Percentiles rank a stretch among this genome's conserved stretches.
phyloP scores from a whole-genome alignment of 2,113 vertebrate species.

The Chiloscyllium plagiosum region DNA sequence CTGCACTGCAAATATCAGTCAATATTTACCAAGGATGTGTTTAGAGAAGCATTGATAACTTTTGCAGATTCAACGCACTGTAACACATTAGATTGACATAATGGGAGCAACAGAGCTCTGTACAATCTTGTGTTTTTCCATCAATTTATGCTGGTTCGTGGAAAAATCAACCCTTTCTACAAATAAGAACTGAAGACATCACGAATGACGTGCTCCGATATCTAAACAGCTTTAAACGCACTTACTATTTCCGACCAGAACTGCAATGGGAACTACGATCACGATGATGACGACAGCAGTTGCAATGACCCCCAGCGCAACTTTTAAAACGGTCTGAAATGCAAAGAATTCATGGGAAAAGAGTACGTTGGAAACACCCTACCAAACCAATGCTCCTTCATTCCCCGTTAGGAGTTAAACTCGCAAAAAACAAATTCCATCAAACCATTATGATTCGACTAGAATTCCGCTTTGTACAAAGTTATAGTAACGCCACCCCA shows the following conservation, averaged over 20 bases:
- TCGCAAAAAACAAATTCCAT: not conserved
- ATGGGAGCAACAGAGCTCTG: not conserved
- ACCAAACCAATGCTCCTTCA: not conserved
- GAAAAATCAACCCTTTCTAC: not conserved
- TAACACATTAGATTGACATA: conserved; percentile 9
- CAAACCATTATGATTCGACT: not conserved
- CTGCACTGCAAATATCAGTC: not conserved
- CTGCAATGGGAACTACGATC: conserved; percentile 50
- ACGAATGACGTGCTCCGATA: no score
- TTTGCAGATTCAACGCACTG: not conserved
- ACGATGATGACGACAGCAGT: conserved; percentile 57
- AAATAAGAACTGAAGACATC: not conserved
- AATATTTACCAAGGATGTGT: not conserved
- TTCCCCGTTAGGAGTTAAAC: not conserved
- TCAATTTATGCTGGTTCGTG: not conserved
- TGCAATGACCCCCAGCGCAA: conserved; percentile 50
- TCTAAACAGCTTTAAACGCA: not conserved
- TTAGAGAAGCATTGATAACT: not conserved
- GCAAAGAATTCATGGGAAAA: conserved; percentile 1
- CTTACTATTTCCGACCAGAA: not conserved
- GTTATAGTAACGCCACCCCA: not conserved
- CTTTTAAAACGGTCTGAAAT: conserved; percentile 55
- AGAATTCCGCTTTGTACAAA: not conserved
- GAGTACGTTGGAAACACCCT: no score
- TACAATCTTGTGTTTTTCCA: conserved; percentile 8